Conservation (phyloP, 2,797 vertebrate species). For the Eospalax fontanierii region DNA sequence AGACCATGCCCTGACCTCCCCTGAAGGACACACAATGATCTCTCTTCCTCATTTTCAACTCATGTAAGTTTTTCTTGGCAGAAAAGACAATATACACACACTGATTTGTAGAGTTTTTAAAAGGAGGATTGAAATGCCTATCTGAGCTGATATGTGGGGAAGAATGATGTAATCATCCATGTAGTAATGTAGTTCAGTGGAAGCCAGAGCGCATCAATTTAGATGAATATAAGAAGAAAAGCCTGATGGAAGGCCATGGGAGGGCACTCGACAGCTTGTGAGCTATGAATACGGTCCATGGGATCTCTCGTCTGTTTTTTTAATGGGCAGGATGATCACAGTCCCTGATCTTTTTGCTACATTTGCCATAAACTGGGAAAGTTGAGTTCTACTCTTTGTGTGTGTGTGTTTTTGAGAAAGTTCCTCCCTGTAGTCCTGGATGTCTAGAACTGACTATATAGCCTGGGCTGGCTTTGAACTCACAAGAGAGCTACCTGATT, state of each 20-base stretch:
- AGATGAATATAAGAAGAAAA: not conserved
- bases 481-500: too few relatives aligned
- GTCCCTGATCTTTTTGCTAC: not conserved
- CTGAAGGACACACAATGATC: not conserved
- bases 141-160: not conserved
- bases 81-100: not conserved
- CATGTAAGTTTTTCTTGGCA: not conserved
- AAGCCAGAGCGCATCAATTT: too few relatives aligned
- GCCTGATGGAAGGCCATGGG: not conserved
- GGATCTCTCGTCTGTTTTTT: not conserved
- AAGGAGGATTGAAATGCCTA: not conserved
- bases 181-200: not conserved
- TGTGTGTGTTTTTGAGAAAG: too few relatives aligned
- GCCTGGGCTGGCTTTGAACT: too few relatives aligned
- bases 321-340: not conserved
- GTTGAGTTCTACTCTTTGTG: conserved; percentile 24
- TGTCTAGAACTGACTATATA: too few relatives aligned
- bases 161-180: not conserved
- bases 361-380: not conserved
- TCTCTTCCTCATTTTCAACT: conserved; percentile 56
- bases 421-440: too few relatives aligned
- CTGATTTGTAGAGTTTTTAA: not conserved
- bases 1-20: not conserved
- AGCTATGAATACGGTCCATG: not conserved
- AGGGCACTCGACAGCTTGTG: not conserved